A percentile compares a stretch with the other conserved stretches of the same genome.
Evolutionary conservation across 2,888 invertebrate species (phyloP).

Genomic region (Caenorhabditis macrosperma): DNA sequence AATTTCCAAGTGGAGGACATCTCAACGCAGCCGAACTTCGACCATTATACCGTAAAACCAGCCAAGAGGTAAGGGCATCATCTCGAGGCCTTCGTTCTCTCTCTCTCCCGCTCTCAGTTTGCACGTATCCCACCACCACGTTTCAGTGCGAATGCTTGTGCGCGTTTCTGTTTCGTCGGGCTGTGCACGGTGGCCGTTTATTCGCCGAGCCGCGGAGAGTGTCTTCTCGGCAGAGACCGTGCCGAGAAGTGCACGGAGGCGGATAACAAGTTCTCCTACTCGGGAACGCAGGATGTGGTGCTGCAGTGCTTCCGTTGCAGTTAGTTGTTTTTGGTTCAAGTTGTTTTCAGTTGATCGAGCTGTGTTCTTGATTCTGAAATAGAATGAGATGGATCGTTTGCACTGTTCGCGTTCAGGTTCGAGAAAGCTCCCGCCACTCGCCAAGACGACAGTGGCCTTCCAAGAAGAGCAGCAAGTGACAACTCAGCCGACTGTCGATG

Average conservation of each 20-base stretch:
- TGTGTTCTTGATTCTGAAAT: slow-evolving; percentile 13
- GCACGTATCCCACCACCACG: slow-evolving; percentile 5
- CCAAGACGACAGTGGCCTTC: slow-evolving; percentile 48
- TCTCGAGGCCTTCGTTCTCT: slow-evolving; percentile 6
- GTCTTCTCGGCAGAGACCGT: slow-evolving; percentile 64
- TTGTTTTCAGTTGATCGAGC: slow-evolving; percentile 19
- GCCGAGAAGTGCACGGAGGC: slow-evolving; percentile 59
- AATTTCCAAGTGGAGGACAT: slow-evolving; percentile 76
- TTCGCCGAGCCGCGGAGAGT: slow-evolving; percentile 66
- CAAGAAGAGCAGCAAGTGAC: slow-evolving; percentile 54
- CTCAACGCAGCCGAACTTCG: slow-evolving; percentile 57
- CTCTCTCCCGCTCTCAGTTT: not conserved
- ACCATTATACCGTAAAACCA: slow-evolving; percentile 61
- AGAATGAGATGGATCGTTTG: not conserved
- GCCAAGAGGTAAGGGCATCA: slow-evolving; percentile 64
- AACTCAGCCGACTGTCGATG: slow-evolving; percentile 34
- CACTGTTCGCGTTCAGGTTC: slow-evolving; percentile 28
- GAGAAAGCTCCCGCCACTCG: slow-evolving; percentile 27
- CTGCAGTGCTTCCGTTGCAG: slow-evolving; percentile 78
- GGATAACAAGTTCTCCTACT: slow-evolving; percentile 52
- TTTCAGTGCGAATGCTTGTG: slow-evolving; percentile 76
- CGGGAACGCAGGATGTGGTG: slow-evolving; percentile 65
- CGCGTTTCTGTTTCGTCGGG: slow-evolving; percentile 76
- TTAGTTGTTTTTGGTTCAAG: slow-evolving; percentile 61
- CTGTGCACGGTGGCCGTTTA: slow-evolving; percentile 75